Percentiles rank a stretch among this genome's conserved stretches.
Conservation (phyloP, 2,797 vertebrate genomes). For the Adelosebastes latens region DNA sequence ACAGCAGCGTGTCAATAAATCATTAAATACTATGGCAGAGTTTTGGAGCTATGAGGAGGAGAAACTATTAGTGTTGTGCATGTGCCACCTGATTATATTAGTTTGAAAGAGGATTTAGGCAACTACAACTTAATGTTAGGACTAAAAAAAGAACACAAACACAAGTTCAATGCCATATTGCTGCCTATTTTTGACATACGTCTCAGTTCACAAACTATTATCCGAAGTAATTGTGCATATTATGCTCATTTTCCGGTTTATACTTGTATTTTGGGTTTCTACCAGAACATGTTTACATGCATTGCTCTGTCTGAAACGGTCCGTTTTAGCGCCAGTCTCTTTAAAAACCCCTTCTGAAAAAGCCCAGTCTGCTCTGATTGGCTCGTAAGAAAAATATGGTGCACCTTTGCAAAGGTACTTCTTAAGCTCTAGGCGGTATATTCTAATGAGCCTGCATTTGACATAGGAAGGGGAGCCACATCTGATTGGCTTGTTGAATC, state of each 20-base stretch:
- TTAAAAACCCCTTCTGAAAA: not conserved
- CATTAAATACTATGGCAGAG: not conserved
- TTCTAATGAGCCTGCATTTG: not conserved
- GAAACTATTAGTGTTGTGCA: not conserved
- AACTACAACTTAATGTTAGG: not conserved
- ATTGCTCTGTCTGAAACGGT: no score
- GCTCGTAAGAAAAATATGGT: not conserved
- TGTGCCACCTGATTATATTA: not conserved
- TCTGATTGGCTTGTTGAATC: not conserved
- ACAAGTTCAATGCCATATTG: not conserved
- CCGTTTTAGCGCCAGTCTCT: not conserved
- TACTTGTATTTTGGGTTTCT: no score
- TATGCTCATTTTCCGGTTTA: no score
- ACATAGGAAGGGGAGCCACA: accelerated
- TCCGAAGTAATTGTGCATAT: not conserved
- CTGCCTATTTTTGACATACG: not conserved
- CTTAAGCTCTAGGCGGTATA: not conserved
- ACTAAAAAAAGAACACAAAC: not conserved
- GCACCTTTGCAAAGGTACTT: not conserved
- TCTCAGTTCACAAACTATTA: not conserved
- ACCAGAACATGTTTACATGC: no score
- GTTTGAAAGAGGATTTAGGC: not conserved
- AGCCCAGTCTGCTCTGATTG: not conserved
- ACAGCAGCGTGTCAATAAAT: not conserved
- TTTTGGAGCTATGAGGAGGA: not conserved